Conservation (phyloP, 2,113 vertebrate genomes). For the Aramus guarauna region DNA sequence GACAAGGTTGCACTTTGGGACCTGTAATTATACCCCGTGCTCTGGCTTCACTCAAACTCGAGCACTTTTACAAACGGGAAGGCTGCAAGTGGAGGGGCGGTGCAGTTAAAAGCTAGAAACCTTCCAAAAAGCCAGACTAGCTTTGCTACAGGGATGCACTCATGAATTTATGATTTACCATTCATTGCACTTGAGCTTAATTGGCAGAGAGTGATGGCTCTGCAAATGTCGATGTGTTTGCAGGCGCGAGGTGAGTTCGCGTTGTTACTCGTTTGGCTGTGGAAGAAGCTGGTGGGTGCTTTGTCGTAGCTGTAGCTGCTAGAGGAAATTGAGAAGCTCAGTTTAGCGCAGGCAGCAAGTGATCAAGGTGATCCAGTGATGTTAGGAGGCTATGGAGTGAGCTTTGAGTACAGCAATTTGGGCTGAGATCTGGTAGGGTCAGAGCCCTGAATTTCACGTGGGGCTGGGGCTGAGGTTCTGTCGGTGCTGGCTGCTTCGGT, state of each 20-base stretch:
- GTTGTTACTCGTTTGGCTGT: neutral
- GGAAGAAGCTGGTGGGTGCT: neutral
- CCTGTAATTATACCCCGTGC: neutral
- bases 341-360: neutral
- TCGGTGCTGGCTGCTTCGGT: rapidly evolving
- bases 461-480: neutral
- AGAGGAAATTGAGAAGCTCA: neutral
- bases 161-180: neutral
- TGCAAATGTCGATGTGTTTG: neutral
- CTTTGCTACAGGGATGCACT: neutral
- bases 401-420: neutral
- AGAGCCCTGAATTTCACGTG: rapidly evolving
- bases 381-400: neutral
- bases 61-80: neutral
- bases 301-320: neutral
- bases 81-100: neutral
- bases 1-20: neutral
- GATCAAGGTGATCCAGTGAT: neutral
- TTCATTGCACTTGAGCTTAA: neutral
- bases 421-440: rapidly evolving
- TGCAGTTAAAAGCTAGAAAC: neutral
- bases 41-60: neutral
- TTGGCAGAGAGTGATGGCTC: neutral
- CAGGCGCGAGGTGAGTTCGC: neutral
- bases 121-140: neutral